Evolutionary conservation across 2,113 vertebrate species (phyloP).

Genomic region (Tautogolabrus adspersus): DNA sequence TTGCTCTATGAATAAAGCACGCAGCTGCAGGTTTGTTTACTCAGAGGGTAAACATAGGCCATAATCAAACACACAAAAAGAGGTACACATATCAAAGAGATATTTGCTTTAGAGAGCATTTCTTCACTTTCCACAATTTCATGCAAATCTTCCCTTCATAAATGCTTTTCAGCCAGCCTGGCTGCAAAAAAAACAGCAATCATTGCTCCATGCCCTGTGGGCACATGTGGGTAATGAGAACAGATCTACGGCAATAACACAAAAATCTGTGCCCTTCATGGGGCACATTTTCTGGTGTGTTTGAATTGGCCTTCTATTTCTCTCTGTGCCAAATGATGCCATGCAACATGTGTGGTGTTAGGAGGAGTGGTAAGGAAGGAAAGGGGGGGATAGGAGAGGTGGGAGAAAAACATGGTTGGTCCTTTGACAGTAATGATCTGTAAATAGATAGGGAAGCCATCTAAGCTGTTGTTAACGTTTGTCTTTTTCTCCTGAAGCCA

Average conservation of each 20-base stretch:
- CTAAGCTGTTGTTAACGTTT: conserved; percentile 21
- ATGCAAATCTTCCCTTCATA: conserved; percentile 61
- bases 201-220: conserved; percentile 61
- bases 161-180: conserved; percentile 59
- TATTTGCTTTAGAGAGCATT: conserved; percentile 17
- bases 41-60: background rate
- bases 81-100: background rate
- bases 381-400: background rate
- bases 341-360: conserved; percentile 33
- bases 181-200: conserved; percentile 63
- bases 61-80: background rate
- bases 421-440: background rate
- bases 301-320: conserved; percentile 43
- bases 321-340: conserved; percentile 64
- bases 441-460: too few relatives aligned
- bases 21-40: background rate
- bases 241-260: conserved; percentile 70
- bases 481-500: conserved; percentile 37
- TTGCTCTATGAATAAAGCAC: background rate
- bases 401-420: conserved; percentile 38
- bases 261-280: conserved; percentile 41
- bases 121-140: conserved; percentile 54
- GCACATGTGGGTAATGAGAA: conserved; percentile 74
- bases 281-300: conserved; percentile 30
- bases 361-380: background rate